Evolutionary conservation across 2,888 invertebrate genomes (phyloP).

Genomic region (Neuroscelio doddi): DNA sequence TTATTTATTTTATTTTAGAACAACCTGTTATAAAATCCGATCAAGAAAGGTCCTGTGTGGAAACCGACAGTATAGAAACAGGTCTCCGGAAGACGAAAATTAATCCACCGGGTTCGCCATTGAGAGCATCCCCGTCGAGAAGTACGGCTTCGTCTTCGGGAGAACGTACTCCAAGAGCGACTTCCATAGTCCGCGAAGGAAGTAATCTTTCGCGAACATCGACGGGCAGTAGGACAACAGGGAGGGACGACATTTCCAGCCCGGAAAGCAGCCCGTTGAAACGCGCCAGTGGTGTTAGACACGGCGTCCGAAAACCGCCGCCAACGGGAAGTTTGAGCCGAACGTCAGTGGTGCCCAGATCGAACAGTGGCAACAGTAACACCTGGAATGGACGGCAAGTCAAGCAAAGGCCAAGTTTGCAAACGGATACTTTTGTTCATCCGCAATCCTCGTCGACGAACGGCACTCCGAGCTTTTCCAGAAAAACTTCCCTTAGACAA

Average conservation of each 20-base stretch:
- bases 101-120: constrained; percentile 55
- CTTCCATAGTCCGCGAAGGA: constrained; percentile 62
- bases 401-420: constrained; percentile 73
- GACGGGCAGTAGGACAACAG: constrained; percentile 59
- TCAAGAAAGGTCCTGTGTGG: constrained; percentile 63
- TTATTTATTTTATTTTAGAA: constrained; percentile 45
- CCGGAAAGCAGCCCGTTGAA: constrained; percentile 75
- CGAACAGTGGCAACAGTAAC: constrained; percentile 76
- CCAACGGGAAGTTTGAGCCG: constrained; percentile 74
- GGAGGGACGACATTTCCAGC: constrained; percentile 61
- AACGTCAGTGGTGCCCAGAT: constrained; percentile 69
- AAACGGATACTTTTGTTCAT: constrained; percentile 78
- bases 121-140: constrained; percentile 58
- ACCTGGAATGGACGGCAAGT: constrained; percentile 82
- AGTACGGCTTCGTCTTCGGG: constrained; percentile 57
- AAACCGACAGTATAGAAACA: constrained; percentile 75
- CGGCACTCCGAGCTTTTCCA: constrained; percentile 58
- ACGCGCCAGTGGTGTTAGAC: constrained; percentile 75
- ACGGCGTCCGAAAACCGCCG: constrained; percentile 69
- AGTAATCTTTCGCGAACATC: constrained; percentile 64
- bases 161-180: constrained; percentile 59
- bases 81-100: constrained; percentile 80
- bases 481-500: constrained; percentile 70
- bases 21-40: constrained; percentile 57
- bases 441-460: constrained; percentile 50